Base-by-base conservation (phyloP, 2,888 invertebrate species). In the Blastobasis adustella region DNA sequence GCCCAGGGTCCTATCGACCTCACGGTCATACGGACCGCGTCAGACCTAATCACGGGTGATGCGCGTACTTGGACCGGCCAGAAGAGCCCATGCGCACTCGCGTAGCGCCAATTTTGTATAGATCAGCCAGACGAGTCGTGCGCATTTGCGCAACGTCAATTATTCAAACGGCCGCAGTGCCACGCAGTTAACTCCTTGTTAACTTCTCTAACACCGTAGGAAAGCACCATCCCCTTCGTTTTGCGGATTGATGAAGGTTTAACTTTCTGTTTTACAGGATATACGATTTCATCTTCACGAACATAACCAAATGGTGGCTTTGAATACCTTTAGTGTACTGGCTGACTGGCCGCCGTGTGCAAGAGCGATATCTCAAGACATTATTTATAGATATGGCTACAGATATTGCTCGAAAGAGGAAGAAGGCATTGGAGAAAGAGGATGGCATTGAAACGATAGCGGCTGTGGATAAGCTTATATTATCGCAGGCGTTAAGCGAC, bases 251-350 rank as follows among this genome's bases (percentile, higher is more conserved):
- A 6, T 44, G n/a, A n/a, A 45, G 23, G 5, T 23, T 23, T 23
- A 23, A 23, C 23, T 45, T 5, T 10, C 8, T 6, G 10, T 42
- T 44, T 59, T 54, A 4, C 69, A 84, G 84, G 1, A 51, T 82
- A 5, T 83, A 85, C 57, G 61, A 62, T 4, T 49, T 74, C 0
- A 63, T 81, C 3, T 83, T 79, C 57, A 57, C 60, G 9, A 78
- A 71, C 53, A 83, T 83, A 73, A 78, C 79, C 0, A 65, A 62
- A 49, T 84, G 82, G 82, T 85, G 82, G 82, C 65, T 81, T 0
- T 82, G 80, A 43, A 67, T 83, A 46, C 83, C 84, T 0, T 0
- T 79, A 0, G 54, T 84, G 2, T 77, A 64, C 56, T 77, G 78
- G 72, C 8, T 79, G 5, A 51, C 66, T 0, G 81, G 81, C 0